phyloP scores from a whole-genome alignment of 2,113 vertebrate genomes.

The Tetraodon nigroviridis region DNA sequence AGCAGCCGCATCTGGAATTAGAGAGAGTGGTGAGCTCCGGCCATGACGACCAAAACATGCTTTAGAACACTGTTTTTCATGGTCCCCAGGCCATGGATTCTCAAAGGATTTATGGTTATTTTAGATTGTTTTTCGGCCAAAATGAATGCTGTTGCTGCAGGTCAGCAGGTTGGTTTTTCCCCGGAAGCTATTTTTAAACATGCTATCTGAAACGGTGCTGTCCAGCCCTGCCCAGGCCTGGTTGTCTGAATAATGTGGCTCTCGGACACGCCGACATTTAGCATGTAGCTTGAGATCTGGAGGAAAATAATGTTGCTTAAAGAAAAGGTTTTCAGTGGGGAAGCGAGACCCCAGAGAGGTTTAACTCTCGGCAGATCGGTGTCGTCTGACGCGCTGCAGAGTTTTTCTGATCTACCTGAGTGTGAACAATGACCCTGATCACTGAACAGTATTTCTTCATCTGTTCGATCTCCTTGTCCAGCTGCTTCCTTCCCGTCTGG shows the following conservation, averaged over 20 bases:
- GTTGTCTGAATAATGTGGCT: slow-evolving; percentile 14
- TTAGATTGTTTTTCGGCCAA: no score
- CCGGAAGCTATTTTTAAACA: slow-evolving; percentile 74
- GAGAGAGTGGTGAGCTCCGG: background rate
- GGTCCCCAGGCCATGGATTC: no score
- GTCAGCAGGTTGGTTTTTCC: slow-evolving; percentile 27
- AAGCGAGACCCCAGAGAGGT: background rate
- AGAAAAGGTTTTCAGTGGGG: slow-evolving; percentile 22
- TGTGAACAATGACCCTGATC: slow-evolving; percentile 89
- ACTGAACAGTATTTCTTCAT: slow-evolving; percentile 97
- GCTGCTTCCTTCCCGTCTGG: slow-evolving; percentile 91
- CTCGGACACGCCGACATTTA: background rate
- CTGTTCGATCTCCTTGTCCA: slow-evolving; percentile 88
- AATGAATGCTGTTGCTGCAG: background rate
- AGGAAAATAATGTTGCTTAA: slow-evolving; percentile 5
- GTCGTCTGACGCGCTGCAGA: background rate
- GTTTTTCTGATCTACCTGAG: slow-evolving; percentile 76
- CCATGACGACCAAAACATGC: background rate
- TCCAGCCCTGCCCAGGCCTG: slow-evolving; percentile 18
- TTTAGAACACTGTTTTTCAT: no score
- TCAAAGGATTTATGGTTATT: no score
- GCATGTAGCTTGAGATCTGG: slow-evolving; percentile 23
- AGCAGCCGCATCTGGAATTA: slow-evolving; percentile 84
- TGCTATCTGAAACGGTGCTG: slow-evolving; percentile 74
- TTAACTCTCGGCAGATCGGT: background rate